These are phyloP conservation scores for Solea solea DNA, from an alignment of 2,113 vertebrate species.

Conservation along the genomic window DNA sequence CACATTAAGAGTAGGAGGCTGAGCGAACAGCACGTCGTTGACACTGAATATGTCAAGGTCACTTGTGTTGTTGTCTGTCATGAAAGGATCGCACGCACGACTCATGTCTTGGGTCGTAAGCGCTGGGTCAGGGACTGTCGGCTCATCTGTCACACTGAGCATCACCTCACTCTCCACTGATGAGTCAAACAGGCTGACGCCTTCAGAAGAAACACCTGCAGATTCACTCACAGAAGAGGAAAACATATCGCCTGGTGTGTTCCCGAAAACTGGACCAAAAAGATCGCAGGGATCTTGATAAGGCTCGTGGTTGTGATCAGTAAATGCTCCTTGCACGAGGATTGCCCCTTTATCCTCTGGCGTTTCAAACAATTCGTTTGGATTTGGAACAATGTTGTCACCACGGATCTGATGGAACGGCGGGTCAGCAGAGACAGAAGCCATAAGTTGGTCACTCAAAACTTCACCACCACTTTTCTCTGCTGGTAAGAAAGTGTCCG, in stretches of 20 bases:
- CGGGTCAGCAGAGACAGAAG: slow-evolving; percentile 12
- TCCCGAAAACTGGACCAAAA: slow-evolving; percentile 2
- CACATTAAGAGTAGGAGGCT: slow-evolving; percentile 8
- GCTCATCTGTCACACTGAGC: slow-evolving; percentile 6
- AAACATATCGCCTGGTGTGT: background rate
- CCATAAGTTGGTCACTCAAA: slow-evolving; percentile 6
- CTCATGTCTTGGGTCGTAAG: slow-evolving; percentile 13
- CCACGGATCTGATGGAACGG: slow-evolving; percentile 1
- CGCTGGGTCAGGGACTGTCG: slow-evolving; percentile 5
- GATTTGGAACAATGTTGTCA: background rate
- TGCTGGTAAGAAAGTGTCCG: background rate
- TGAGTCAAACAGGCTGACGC: slow-evolving; percentile 28
- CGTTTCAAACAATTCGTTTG: slow-evolving; percentile 7
- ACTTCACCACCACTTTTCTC: slow-evolving; percentile 8
- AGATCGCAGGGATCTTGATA: slow-evolving; percentile 1
- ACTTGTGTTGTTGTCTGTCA: background rate
- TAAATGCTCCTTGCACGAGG: background rate
- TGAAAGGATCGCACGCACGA: slow-evolving; percentile 23
- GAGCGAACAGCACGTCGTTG: slow-evolving; percentile 33
- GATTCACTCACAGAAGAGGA: slow-evolving; percentile 14
- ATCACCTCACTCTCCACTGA: slow-evolving; percentile 12
- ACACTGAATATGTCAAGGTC: slow-evolving; percentile 72
- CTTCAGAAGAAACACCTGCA: slow-evolving; percentile 13
- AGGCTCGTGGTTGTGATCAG: slow-evolving; percentile 17
- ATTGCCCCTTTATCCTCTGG: background rate